These are phyloP conservation scores for Corvus cornix DNA, from an alignment of 2,113 vertebrate genomes.

Conservation along the genomic window DNA sequence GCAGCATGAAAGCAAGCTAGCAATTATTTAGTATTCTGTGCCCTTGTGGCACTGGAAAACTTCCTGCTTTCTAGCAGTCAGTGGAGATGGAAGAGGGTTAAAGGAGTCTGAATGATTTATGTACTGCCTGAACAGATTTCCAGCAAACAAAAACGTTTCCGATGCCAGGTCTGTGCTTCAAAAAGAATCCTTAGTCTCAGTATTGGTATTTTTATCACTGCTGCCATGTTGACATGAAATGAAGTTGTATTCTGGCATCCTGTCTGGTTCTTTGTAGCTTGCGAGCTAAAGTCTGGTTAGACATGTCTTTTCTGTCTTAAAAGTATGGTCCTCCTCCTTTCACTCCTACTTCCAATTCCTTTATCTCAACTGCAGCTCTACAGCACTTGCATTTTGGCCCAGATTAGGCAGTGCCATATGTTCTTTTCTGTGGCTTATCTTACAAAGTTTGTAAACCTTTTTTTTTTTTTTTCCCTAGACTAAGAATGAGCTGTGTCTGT, in stretches of 20 bases:
- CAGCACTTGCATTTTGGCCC: not conserved
- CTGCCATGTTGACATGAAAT: not conserved
- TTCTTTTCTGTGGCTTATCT: not conserved
- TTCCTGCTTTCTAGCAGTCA: not conserved
- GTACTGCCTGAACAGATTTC: not conserved
- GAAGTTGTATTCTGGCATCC: not conserved
- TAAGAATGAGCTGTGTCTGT: not conserved
- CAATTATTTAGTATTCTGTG: not conserved
- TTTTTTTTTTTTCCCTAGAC: too few relatives aligned
- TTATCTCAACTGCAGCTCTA: not conserved
- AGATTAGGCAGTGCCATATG: not conserved
- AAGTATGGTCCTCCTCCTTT: not conserved
- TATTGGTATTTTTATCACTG: slow-evolving; percentile 9
- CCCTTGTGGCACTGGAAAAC: not conserved
- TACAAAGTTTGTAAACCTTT: not conserved
- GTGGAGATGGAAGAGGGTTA: not conserved
- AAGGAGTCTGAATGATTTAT: not conserved
- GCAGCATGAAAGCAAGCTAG: not conserved
- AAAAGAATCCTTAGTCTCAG: not conserved
- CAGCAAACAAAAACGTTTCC: not conserved
- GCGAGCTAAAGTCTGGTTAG: not conserved
- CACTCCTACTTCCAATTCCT: not conserved
- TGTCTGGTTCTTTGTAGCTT: not conserved
- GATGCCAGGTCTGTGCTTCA: not conserved
- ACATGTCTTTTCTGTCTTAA: not conserved